A percentile compares a stretch with the other conserved stretches of the same genome.
Conservation (phyloP, 2,113 vertebrate species). For the Oxyruncus cristatus region DNA sequence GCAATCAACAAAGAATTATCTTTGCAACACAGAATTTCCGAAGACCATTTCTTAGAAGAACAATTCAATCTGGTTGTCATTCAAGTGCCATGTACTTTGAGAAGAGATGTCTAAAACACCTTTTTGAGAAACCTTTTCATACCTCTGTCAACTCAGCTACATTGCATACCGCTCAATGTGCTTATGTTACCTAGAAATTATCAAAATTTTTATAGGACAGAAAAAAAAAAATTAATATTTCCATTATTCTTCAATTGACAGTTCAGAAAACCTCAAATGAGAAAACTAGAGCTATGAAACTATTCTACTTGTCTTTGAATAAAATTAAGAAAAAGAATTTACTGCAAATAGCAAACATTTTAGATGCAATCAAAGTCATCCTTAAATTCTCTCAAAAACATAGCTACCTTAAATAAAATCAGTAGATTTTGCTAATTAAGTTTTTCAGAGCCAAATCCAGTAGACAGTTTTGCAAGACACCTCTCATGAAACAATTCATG, state of each 20-base stretch:
- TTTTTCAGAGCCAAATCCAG: not conserved
- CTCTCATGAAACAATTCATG: not conserved
- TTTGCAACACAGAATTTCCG: not conserved
- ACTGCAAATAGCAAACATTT: not conserved
- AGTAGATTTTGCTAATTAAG: not conserved
- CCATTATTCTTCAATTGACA: too few species aligned
- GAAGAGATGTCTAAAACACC: not conserved
- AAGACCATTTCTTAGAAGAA: not conserved
- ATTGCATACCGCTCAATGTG: not conserved
- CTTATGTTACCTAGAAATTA: not conserved
- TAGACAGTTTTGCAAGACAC: not conserved
- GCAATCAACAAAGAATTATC: not conserved
- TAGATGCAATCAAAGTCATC: not conserved
- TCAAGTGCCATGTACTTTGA: not conserved
- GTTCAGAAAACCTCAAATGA: not conserved
- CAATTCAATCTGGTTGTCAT: not conserved
- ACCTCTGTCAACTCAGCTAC: not conserved
- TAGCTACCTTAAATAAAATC: not conserved
- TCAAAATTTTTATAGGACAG: not conserved
- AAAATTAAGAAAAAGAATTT: not conserved
- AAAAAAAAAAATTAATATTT: not conserved
- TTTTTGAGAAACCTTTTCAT: not conserved
- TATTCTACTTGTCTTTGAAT: not conserved
- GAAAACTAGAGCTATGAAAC: not conserved
- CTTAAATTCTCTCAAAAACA: not conserved